Evolutionary conservation across 2,888 invertebrate genomes (phyloP).

Genomic region (Eucera pruinosa): DNA sequence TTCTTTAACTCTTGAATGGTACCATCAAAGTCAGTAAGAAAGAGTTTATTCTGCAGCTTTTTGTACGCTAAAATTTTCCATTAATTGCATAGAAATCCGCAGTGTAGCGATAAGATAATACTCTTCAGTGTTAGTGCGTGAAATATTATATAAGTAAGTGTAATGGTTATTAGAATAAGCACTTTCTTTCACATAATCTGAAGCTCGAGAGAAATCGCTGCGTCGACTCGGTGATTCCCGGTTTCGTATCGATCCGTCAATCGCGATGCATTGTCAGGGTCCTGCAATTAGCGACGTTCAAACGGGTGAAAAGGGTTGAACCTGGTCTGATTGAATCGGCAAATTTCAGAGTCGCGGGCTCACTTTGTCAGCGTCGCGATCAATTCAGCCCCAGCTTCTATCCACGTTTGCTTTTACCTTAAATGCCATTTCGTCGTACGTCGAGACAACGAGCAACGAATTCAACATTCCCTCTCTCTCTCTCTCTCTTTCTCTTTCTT

Average conservation of each 20-base stretch:
- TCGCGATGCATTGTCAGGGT: constrained; percentile 26
- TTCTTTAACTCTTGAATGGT: no score
- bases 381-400: constrained; percentile 55
- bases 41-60: no score
- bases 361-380: constrained; percentile 63
- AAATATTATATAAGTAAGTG: no score
- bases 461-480: constrained; percentile 48
- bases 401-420: constrained; percentile 74
- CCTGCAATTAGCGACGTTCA: constrained; percentile 41
- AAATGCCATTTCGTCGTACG: constrained; percentile 69
- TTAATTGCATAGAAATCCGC: no score
- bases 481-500: neutral
- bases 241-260: constrained; percentile 29
- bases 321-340: constrained; percentile 36
- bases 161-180: neutral
- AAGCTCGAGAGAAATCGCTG: neutral
- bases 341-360: constrained; percentile 38
- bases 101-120: no score
- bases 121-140: no score
- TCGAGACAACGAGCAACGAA: constrained; percentile 62
- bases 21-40: no score
- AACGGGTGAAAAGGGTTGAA: constrained; percentile 17
- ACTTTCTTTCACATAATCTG: neutral
- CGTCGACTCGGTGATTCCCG: constrained; percentile 1
- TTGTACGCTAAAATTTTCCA: no score